Base-by-base conservation (phyloP, 2,797 vertebrate species). In the Harpagifer antarcticus region DNA sequence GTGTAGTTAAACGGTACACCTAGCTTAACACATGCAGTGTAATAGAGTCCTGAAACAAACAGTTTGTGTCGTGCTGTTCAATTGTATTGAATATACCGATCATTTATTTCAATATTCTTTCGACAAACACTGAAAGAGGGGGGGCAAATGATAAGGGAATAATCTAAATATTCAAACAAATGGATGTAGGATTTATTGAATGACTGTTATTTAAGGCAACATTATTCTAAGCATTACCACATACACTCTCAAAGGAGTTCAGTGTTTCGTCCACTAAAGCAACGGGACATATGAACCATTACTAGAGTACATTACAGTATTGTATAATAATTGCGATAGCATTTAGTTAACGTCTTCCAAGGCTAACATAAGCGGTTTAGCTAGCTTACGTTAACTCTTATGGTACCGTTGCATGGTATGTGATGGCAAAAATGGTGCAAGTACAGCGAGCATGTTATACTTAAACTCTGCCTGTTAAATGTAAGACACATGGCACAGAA, bases 311-410 rank as follows among this genome's bases (percentile, higher is more conserved):
- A 37, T 17, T 19, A 5, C 0, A 59, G 9, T 27, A 19, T 33
- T 0, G 10, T 11, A 0, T 4, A 9, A 13, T 23, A 9, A 49
- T 37, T 42, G 42, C 31, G 19, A 43, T 2, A 47, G 2, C 4
- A 50, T 5, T 16, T 23, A 17, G 2, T 56, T 56, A 33, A 69
- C 72, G 48, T 67, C 45, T 63, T 11, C 42, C 45, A 33, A 52
- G 11, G 47, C 72, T 49, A 42, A 10, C 44, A 63, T 9, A n/a
- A 16, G n/a, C 56, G 2, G 47, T 50, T 11, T 37, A 2, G 64
- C 44, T 61, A 44, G 4, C 33, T 23, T 14, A 47, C 45, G 9
- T 33, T 23, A 3, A 50, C 9, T 9, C 13, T 23, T 40, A 50
- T 48, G 27, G 61, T 52, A 47, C 56, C 44, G n/a, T 9, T 27